Base-by-base conservation (phyloP, 2,797 vertebrate species). In the Carcharodon carcharias region DNA sequence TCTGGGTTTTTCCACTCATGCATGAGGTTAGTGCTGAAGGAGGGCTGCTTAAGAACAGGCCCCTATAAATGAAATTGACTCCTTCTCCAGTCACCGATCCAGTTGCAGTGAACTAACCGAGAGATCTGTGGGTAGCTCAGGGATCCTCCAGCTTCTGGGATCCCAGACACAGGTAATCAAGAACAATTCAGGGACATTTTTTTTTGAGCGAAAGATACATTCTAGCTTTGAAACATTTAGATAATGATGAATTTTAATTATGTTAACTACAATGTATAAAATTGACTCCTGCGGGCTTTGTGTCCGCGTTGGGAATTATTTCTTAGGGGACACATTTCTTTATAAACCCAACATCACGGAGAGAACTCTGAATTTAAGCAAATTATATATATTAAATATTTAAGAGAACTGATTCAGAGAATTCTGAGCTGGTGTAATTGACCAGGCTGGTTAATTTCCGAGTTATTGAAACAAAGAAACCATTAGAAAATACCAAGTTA, bases 31-130 rank as follows among this genome's bases (percentile, higher is more conserved):
- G 45, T 85, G 82, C 45, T 85, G 45, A 85, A 85, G 82, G 82
- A 85, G 82, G 82, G 40, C 82, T 26, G 82, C 40, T 50, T 85
- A 50, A 85, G 82, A 23, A 50, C 40, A 85, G 82, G 80, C 18
- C 82, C 82, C 18, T 85, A 85, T 85, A 85, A 85, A 85, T 85
- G 82, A 85, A 85, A 85, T 85, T 50, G 18, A 85, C 82, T 82
- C 45, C 21, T n/a, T 85, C 82, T 23, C 40, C 45, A 85, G 5
- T 50, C 82, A 45, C 40, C 40, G 40, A 50, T 50, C 21, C 82
- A 85, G 45, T 85, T 85, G 40, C 82, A 50, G 82, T 85, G 8
- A 50, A 50, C 2, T 50, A 85, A 50, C 18, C 40, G 82, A 85
- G 82, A 50, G 82, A 85, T 85, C 82, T 85, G 82, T 85, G 82